Evolutionary conservation across 2,888 invertebrate genomes (phyloP), one percentile per base, ranked within the genome.

Genomic region (Dasysyrphus tricinctus): DNA sequence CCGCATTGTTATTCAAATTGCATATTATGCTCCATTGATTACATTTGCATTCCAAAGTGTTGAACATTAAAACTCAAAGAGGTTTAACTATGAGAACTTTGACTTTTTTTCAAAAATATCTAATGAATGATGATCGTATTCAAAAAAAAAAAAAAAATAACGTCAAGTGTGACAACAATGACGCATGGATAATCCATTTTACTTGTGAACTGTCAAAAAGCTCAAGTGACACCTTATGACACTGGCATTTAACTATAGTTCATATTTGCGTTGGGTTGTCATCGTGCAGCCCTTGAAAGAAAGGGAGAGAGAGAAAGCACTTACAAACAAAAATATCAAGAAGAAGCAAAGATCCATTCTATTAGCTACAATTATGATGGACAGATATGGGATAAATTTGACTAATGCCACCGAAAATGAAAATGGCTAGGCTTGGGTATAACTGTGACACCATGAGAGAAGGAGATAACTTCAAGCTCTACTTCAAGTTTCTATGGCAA

Each of bases 341-440:
- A 34, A 47, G 42, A 42, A 61, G 32, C 42, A 42, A 56, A 81
- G 72, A 84, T 80, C 75, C 75, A 82, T 86, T 86, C 82, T 79
- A 78, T 86, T 82, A 82, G 78, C 70, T 67, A 70, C 86, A 86
- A 86, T 86, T 82, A 82, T 78, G 86, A 86, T 86, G 67, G 86
- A 86, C 86, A 86, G 86, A 86, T 86, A 86, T 86, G 86, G 86
- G 86, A 78, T 86, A 79, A 72, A 86, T 72, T 78, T 79, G 80
- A 83, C 47, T 70, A 75, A 83, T 79, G 83, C 70, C 74, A 59
- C 65, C n/a, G 39, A 75, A 70, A 75, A 67, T 37, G 72, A 63
- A 44, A 37, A 80, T 32, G 42, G 73, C 59, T 54, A 42, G 37
- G 12, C 39, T 34, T 54, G 29, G 51, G 29, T 44, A 34, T 39